A percentile compares a stretch with the other conserved stretches of the same genome.
Conservation (phyloP, 2,888 invertebrate species). For the Strigamia crassipes region DNA sequence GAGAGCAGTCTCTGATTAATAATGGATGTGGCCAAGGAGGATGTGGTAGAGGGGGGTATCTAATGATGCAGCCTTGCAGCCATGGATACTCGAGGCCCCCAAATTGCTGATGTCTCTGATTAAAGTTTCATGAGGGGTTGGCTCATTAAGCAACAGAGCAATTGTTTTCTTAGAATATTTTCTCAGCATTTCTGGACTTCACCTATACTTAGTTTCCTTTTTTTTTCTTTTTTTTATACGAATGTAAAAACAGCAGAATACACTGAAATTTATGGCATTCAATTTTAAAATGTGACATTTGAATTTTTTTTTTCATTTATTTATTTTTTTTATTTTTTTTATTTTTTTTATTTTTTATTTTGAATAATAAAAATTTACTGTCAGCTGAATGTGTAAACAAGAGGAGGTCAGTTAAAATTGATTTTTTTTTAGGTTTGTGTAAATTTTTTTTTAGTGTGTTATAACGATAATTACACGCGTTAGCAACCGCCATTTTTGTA, state of each 20-base stretch:
- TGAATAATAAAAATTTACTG: not conserved
- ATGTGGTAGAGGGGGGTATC: slow-evolving; percentile 27
- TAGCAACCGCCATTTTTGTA: not conserved
- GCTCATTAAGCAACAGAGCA: slow-evolving; percentile 45
- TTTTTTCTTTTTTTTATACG: not conserved
- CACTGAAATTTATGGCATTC: not conserved
- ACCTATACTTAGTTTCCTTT: not conserved
- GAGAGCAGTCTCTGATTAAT: slow-evolving; percentile 13
- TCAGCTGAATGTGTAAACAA: not conserved
- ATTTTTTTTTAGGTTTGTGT: not conserved
- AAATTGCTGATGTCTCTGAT: slow-evolving; percentile 46
- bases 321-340: too few relatives aligned
- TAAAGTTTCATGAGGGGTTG: slow-evolving; percentile 46
- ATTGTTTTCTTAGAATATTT: slow-evolving; percentile 24
- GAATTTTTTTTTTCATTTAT: too few relatives aligned
- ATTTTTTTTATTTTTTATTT: too few relatives aligned
- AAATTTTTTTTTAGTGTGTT: not conserved
- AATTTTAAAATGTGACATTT: too few relatives aligned
- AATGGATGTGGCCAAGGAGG: slow-evolving; percentile 13
- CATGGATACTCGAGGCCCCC: slow-evolving; percentile 25
- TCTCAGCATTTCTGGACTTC: slow-evolving; percentile 13
- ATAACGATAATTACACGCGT: not conserved
- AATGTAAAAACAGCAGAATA: not conserved
- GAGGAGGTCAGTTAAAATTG: not conserved
- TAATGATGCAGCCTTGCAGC: slow-evolving; percentile 41